phyloP scores from a whole-genome alignment of 2,797 vertebrate genomes.

The Leptodactylus fallax region DNA sequence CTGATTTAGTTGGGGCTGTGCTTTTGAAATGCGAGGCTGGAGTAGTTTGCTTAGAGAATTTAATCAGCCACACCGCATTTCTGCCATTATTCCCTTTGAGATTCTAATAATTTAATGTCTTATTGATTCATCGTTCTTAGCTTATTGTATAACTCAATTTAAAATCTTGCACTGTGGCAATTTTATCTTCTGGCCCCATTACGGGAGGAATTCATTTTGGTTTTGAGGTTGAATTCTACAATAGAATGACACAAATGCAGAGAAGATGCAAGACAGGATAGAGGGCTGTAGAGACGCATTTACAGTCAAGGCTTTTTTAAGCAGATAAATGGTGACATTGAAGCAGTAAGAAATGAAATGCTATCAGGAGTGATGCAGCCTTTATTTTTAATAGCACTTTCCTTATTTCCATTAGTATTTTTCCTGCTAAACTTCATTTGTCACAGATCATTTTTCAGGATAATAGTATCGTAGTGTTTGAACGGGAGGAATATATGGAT shows the following conservation, averaged over 20 bases:
- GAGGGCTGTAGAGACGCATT: slow-evolving; percentile 45
- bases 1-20: slow-evolving; percentile 41
- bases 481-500: slow-evolving; percentile 51
- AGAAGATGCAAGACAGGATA: slow-evolving; percentile 53
- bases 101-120: slow-evolving; percentile 57
- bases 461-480: slow-evolving; percentile 60
- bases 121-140: slow-evolving; percentile 60
- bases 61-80: slow-evolving; percentile 43
- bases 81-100: slow-evolving; percentile 56
- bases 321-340: slow-evolving; percentile 60
- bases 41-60: slow-evolving; percentile 57
- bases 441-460: slow-evolving; percentile 62
- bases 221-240: slow-evolving; percentile 61
- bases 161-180: slow-evolving; percentile 51
- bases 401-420: slow-evolving; percentile 60
- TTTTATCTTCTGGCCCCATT: slow-evolving; percentile 65
- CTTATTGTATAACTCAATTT: slow-evolving; percentile 61
- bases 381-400: slow-evolving; percentile 62
- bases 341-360: slow-evolving; percentile 57
- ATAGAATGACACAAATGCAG: slow-evolving; percentile 47
- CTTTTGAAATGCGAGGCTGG: slow-evolving; percentile 57
- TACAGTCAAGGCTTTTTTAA: slow-evolving; percentile 23
- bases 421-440: slow-evolving; percentile 62
- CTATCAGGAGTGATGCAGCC: slow-evolving; percentile 50
- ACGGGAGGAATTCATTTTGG: slow-evolving; percentile 65